Evolutionary conservation across 2,888 invertebrate genomes (phyloP), one percentile per base, ranked within the genome.

Genomic region (Scotopteryx bipunctaria): DNA sequence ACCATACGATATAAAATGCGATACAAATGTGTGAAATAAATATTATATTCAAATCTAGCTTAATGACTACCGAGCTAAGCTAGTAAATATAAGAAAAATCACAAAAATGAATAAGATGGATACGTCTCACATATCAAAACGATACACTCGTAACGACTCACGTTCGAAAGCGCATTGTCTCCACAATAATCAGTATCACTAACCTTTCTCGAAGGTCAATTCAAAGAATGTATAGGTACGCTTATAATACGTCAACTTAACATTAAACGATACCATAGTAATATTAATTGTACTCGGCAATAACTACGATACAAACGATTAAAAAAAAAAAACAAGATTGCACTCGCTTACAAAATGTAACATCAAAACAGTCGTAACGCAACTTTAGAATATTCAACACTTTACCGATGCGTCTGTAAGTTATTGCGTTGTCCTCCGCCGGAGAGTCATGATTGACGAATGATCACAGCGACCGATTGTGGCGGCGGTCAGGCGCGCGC

Each of bases 141-240:
- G 75, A 80, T 68, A 70, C 75, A 78, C 73, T 73, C 74, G 76
- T 69, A 73, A 73, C 73, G 72, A 72, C 67, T 73, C 71, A 73
- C 73, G 78, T 78, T 74, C 69, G 74, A 73, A 71, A 81, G 81
- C 81, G 78, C 79, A 72, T 76, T 69, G 77, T 75, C 77, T 77
- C 45, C 51, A 42, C 76, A 79, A 78, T 79, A 83, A 83, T 75
- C 85, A 87, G 81, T 90, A 90, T 90, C 90, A 90, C 90, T 89
- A 90, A 90, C 90, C 90, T 90, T 89, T 77, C 87, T 62, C 77
- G 82, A 89, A 90, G 90, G 90, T 90, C 87, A 89, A 89, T 88
- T 75, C 71, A 87, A 86, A 90, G 89, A 90, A 90, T 89, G 89
- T 90, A 87, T 86, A 85, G 86, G 86, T 88, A 87, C 80, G 84